Evolutionary conservation across 2,888 invertebrate species (phyloP).

Genomic region (Cynaeus angustus): DNA sequence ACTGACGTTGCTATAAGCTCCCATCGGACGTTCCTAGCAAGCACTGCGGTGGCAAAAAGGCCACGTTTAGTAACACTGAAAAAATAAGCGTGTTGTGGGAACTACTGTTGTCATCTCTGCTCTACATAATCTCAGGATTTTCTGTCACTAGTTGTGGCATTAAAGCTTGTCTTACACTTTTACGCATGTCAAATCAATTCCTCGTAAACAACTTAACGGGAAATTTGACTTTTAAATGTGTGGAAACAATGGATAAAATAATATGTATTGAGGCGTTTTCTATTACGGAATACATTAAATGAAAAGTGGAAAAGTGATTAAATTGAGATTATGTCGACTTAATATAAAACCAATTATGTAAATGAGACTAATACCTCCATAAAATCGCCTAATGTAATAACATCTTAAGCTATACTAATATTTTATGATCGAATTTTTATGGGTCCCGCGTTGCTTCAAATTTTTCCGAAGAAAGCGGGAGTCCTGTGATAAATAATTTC

Average conservation of each 20-base stretch:
- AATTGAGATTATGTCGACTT: not conserved
- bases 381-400: not conserved
- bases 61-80: no score
- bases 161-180: not conserved
- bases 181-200: not conserved
- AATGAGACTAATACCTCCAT: not conserved
- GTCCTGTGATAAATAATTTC: constrained; percentile 2
- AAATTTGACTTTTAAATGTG: not conserved
- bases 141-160: no score
- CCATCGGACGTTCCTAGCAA: no score
- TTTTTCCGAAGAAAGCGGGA: not conserved
- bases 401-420: constrained; percentile 2
- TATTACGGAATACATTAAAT: no score
- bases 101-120: no score
- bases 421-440: constrained; percentile 1
- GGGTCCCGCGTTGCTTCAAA: not conserved
- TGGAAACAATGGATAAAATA: not conserved
- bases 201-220: not conserved
- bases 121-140: no score
- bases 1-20: no score
- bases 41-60: no score
- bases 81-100: no score
- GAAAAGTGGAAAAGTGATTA: no score
- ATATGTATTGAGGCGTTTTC: constrained; percentile 3
- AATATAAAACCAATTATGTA: constrained; percentile 1